Base-by-base conservation (phyloP, 2,113 vertebrate species). In the Catagonus wagneri region DNA sequence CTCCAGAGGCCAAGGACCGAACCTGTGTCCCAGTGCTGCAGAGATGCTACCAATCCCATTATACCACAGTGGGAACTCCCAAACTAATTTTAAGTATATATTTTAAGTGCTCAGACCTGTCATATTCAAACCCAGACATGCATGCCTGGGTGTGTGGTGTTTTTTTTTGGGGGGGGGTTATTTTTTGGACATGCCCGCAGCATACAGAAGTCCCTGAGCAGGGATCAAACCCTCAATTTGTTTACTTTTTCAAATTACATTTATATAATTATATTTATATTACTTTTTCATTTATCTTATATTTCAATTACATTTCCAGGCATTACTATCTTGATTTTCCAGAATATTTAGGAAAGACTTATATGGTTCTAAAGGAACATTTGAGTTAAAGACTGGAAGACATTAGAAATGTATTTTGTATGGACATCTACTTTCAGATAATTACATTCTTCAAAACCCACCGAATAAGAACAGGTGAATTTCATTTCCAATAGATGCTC, bases 11-110 rank as follows among this genome's bases (percentile, higher is more conserved):
- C 44, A 44, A 44, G 44, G 44, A 44, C 8, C 8, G 44, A 44
- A 44, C 8, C 44, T 44, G 44, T 8, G 8, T 44, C 44, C 44
- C 44, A 44, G 44, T 44, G 44, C 8, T 44, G 44, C 44, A 44
- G 44, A 4, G 8, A 44, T 44, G 44, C 44, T 44, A 8, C 44
- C 44, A 44, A 44, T 44, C 44, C 4, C 44, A 44, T 44, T 44
- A 8, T 44, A 44, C 44, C 44, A 44, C 44, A 44, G 44, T 44
- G 5, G 44, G 44, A 44, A 44, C 44, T 44, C 44, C 44, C 44
- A 93, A 87, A 88, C 15, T 68, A 91, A 91, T 84, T 84, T 88
- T 87, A 68, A 94, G n/a, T 58, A 20, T 91, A 27, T 60, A 91
- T 27, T 17, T 75, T 95, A 93, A 93, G 13, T 81, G 23, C 22